Conservation (phyloP, 2,113 vertebrate species). For the Oryctolagus cuniculus region mOryCun1.1 NC_091436.1:7244001-7244500, state of each 20-base stretch:
- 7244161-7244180: accelerated
- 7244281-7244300: not conserved
- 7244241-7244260: not conserved
- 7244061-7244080: not conserved
- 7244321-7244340: not conserved
- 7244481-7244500: not conserved
- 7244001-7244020: not conserved
- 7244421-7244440: too few relatives aligned
- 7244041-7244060: not conserved
- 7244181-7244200: not conserved
- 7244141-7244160: accelerated
- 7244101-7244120: not conserved
- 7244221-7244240: not conserved
- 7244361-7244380: not conserved
- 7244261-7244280: not conserved
- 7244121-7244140: not conserved
- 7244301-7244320: not conserved
- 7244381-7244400: not conserved
- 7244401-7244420: not conserved
- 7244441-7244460: too few relatives aligned
- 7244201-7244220: too few relatives aligned
- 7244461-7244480: not conserved
- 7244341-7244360: not conserved
- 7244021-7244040: not conserved
- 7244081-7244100: not conserved